Conservation (phyloP, 2,888 invertebrate species). For the Drosophila formosana region DNA sequence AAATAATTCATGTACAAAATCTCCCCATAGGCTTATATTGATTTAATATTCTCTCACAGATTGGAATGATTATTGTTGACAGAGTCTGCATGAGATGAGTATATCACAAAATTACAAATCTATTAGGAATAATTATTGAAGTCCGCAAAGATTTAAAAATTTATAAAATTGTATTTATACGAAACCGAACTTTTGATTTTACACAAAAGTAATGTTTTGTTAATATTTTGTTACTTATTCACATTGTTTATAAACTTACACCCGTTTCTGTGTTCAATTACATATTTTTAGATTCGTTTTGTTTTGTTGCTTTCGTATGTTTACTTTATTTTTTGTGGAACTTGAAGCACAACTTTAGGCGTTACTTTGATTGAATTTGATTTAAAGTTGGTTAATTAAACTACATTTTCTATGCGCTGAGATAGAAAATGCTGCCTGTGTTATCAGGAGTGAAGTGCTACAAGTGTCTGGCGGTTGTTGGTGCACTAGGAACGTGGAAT, state of each 20-base stretch:
- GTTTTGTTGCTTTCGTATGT: conserved; percentile 13
- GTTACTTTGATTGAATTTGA: conserved; percentile 18
- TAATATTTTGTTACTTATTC: neutral
- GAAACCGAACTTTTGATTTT: neutral
- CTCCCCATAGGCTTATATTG: conserved; percentile 16
- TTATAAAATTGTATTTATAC: conserved; percentile 1
- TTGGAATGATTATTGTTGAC: neutral
- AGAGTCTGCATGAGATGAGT: neutral
- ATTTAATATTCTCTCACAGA: conserved; percentile 6
- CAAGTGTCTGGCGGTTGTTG: conserved; percentile 63
- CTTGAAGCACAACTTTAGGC: conserved; percentile 34
- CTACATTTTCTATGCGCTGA: conserved; percentile 48
- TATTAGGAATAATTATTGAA: neutral
- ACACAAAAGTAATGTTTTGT: too few relatives aligned
- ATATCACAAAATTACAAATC: neutral
- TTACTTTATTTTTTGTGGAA: conserved; percentile 13
- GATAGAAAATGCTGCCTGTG: conserved; percentile 21
- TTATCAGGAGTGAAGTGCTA: conserved; percentile 52
- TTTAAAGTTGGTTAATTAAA: conserved; percentile 25
- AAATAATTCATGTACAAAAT: neutral
- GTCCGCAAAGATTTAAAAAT: neutral
- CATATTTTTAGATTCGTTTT: conserved; percentile 60
- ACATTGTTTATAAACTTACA: conserved; percentile 42
- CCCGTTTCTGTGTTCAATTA: conserved; percentile 52
- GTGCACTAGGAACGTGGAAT: conserved; percentile 63